Conservation (phyloP, 1,140 invertebrate genomes). For the Rhopalosiphum padi region DNA sequence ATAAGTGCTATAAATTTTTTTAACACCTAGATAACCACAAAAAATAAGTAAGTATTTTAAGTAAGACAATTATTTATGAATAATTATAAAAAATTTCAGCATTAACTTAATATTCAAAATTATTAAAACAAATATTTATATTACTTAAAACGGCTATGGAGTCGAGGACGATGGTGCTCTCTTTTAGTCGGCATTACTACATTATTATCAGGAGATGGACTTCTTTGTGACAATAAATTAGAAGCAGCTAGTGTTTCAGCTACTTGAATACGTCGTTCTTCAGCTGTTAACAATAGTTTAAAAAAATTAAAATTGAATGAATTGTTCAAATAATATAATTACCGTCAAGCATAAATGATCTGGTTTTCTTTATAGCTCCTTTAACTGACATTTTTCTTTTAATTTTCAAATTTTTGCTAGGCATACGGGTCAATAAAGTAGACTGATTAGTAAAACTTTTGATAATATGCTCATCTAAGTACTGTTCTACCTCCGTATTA, state of each 20-base stretch:
- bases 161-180: neutral
- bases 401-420: slow-evolving; percentile 63
- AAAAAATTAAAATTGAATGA: neutral
- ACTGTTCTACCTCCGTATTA: slow-evolving; percentile 83
- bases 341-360: slow-evolving; percentile 74
- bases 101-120: neutral
- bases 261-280: slow-evolving; percentile 53
- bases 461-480: slow-evolving; percentile 85
- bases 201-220: slow-evolving; percentile 32
- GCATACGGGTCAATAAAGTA: slow-evolving; percentile 70
- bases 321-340: neutral
- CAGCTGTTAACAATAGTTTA: neutral
- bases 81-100: neutral
- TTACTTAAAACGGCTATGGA: slow-evolving; percentile 45
- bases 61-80: neutral
- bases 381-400: slow-evolving; percentile 80
- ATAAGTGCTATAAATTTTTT: neutral
- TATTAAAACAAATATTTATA: neutral
- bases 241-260: neutral
- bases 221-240: neutral
- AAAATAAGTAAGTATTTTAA: neutral
- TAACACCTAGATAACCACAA: neutral
- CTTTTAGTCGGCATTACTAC: neutral
- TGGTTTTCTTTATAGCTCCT: slow-evolving; percentile 85
- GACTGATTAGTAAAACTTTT: slow-evolving; percentile 78